Base-by-base conservation (phyloP, 2,888 invertebrate genomes). In the Nomada goodeniana region DNA sequence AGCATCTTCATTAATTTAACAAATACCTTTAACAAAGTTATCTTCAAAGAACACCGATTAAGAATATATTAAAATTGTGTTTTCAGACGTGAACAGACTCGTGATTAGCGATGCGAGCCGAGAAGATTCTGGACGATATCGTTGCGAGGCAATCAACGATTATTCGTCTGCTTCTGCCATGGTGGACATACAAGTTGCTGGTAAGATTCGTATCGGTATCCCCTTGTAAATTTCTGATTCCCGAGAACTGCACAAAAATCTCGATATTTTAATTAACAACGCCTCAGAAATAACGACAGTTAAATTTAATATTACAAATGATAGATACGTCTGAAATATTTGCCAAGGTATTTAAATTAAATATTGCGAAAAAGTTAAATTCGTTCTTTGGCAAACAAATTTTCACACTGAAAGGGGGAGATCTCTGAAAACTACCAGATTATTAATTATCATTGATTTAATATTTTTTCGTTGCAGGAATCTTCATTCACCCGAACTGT, bases 121-220 rank as follows among this genome's bases (percentile, higher is more conserved):
- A 67, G 95, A 94, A 47, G 98, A 99, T 94, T 96, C 97, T 61
- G 98, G 98, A 57, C 94, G 94, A 84, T 99, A 99, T 94, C 95
- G 96, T 68, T 99, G 98, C 93, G 96, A 96, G 91, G 98, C 98
- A 2, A 94, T 95, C 86, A 98, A 98, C 94, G 94, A 95, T 0
- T 96, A 96, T 93, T 96, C 96, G 74, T 95, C 95, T 55, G 95
- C 96, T 88, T 95, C 95, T 29, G 96, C 96, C 89, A 95, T 95
- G 42, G 95, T 97, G 57, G 95, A 95, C 76, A 96, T 98, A 88
- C 95, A 93, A 80, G 96, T 98, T 55, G 96, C 97, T 95, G 98
- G 98, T 98, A 94, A 94, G 91, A 89, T 23, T 23, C 18, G 4
- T 11, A 2, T 9, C 36, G 10, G 42, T 20, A 4, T 63, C 4